A percentile compares a stretch with the other conserved stretches of the same genome.
Evolutionary conservation across 1,140 invertebrate species (phyloP).

Genomic region (Rhagoletis zephyria): DNA sequence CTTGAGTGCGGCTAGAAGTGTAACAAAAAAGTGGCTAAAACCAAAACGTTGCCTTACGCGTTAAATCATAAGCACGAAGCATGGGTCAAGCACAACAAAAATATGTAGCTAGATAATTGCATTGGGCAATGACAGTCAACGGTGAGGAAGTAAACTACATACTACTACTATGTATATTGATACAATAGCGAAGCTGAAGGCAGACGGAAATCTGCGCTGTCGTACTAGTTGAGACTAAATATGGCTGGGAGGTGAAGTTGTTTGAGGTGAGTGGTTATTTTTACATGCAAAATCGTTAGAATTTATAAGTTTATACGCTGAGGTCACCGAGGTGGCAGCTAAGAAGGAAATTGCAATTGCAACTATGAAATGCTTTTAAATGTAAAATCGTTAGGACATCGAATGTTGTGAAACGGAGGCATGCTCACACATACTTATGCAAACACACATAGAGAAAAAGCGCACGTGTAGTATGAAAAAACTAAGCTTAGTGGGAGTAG

Average conservation of each 20-base stretch:
- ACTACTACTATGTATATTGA: neutral
- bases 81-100: constrained; percentile 56
- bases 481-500: no score
- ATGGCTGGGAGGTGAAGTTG: no score
- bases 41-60: constrained; percentile 46
- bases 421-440: neutral
- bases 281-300: constrained; percentile 34
- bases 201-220: neutral
- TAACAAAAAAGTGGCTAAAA: constrained; percentile 49
- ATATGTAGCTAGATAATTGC: constrained; percentile 63
- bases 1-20: constrained; percentile 12
- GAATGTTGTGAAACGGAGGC: neutral
- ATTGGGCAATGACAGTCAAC: constrained; percentile 59
- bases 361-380: constrained; percentile 49
- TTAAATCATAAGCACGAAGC: constrained; percentile 50
- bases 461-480: no score
- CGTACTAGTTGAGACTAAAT: neutral
- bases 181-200: neutral
- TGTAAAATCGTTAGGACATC: constrained; percentile 1
- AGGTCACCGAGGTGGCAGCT: constrained; percentile 27
- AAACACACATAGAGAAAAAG: no score
- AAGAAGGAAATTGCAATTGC: constrained; percentile 45
- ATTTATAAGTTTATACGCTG: constrained; percentile 2
- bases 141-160: neutral
- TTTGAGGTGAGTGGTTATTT: neutral